These are phyloP conservation scores for Coenonympha arcania DNA, from an alignment of 2,888 invertebrate species.

Conservation along the genomic window DNA sequence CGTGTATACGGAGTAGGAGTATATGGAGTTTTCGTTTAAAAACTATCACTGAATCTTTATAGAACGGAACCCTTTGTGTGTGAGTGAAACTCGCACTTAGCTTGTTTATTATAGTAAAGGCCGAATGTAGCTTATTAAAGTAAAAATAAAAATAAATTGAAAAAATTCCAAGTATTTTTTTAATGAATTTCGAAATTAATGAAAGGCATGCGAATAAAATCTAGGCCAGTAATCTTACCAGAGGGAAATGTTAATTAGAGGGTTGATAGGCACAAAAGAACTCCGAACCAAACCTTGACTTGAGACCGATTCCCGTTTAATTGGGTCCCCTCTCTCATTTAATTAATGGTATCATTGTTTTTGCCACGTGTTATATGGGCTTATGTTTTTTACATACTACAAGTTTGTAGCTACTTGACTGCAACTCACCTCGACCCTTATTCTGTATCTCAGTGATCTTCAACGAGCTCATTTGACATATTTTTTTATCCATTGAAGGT, in stretches of 20 bases:
- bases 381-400: not conserved
- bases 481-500: too few relatives aligned
- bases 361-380: not conserved
- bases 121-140: not conserved
- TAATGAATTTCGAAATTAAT: conserved; percentile 3
- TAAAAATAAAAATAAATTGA: not conserved
- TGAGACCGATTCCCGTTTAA: not conserved
- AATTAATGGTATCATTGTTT: not conserved
- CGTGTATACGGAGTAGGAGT: too few relatives aligned
- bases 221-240: conserved; percentile 1
- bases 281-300: not conserved
- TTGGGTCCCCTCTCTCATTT: not conserved
- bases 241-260: conserved; percentile 3
- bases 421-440: not conserved
- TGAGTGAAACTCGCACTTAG: too few relatives aligned
- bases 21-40: too few relatives aligned
- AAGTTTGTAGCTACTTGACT: not conserved
- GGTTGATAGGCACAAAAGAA: not conserved
- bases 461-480: too few relatives aligned
- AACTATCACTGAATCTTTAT: too few relatives aligned
- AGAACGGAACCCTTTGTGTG: too few relatives aligned
- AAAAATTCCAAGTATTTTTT: not conserved
- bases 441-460: too few relatives aligned
- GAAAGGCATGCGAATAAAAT: conserved; percentile 1
- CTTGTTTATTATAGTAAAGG: too few relatives aligned